A percentile compares a stretch with the other conserved stretches of the same genome.
phyloP scores from a whole-genome alignment of 2,113 vertebrate genomes.

The Ibidorhyncha struthersii region DNA sequence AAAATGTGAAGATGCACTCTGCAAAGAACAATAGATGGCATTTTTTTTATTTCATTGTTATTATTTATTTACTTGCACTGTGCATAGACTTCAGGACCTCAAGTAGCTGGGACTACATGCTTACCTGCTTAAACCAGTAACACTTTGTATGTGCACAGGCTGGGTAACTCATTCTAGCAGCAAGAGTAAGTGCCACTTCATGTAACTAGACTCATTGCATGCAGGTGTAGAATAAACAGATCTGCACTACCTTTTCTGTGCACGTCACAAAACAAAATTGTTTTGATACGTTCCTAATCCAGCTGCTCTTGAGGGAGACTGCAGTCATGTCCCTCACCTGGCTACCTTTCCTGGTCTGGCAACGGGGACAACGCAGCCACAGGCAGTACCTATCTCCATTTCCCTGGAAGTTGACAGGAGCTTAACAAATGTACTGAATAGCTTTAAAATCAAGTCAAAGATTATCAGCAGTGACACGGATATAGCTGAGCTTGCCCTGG shows the following conservation, averaged over 20 bases:
- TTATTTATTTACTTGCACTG: not conserved
- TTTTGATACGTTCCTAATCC: not conserved
- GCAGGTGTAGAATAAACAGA: not conserved
- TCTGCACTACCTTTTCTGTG: not conserved
- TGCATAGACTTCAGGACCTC: not conserved
- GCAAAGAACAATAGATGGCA: not conserved
- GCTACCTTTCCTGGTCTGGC: not conserved
- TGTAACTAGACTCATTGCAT: not conserved
- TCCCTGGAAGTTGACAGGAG: not conserved
- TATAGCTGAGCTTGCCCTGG: not conserved
- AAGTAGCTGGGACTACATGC: rapidly evolving
- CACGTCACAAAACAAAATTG: not conserved
- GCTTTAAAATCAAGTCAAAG: not conserved
- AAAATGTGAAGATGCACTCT: not conserved
- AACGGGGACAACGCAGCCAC: not conserved
- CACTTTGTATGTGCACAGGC: rapidly evolving
- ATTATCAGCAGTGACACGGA: not conserved
- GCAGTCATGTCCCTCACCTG: not conserved
- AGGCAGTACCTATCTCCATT: not conserved
- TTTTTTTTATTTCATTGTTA: not conserved
- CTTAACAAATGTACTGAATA: not conserved
- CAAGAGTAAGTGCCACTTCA: not conserved
- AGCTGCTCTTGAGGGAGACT: not conserved
- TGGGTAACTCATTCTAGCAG: not conserved
- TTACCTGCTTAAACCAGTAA: not conserved